Percentiles rank a stretch among this genome's conserved stretches.
Evolutionary conservation across 2,113 vertebrate species (phyloP).

Genomic region (Aphyosemion australe): DNA sequence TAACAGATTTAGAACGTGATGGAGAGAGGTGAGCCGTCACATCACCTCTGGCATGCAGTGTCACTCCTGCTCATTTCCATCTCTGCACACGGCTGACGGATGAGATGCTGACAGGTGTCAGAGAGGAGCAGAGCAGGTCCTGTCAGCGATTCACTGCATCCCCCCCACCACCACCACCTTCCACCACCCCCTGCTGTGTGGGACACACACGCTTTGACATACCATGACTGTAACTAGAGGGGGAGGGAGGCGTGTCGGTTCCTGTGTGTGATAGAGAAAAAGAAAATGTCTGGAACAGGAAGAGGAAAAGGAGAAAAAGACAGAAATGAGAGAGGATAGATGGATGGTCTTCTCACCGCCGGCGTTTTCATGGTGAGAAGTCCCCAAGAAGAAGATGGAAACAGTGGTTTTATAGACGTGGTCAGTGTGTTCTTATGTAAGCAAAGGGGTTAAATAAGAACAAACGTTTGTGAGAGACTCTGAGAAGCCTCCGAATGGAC

Average conservation of each 20-base stretch:
- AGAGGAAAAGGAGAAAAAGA: constrained; percentile 32
- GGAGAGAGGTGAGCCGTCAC: constrained; percentile 81
- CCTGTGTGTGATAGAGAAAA: constrained; percentile 45
- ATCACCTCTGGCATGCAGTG: constrained; percentile 94
- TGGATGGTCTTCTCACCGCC: background rate
- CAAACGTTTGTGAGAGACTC: too few relatives aligned
- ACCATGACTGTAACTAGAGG: constrained; percentile 71
- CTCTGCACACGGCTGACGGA: constrained; percentile 87
- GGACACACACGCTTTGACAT: constrained; percentile 87
- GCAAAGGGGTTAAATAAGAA: too few relatives aligned
- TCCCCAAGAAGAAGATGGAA: background rate
- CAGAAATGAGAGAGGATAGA: constrained; percentile 26
- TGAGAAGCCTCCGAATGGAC: too few relatives aligned
- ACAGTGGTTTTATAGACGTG: background rate
- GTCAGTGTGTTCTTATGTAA: background rate
- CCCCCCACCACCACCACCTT: constrained; percentile 17
- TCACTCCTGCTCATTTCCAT: constrained; percentile 89
- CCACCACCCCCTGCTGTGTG: constrained; percentile 72
- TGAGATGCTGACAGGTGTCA: constrained; percentile 85
- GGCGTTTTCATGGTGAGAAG: background rate
- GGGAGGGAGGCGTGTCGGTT: constrained; percentile 49
- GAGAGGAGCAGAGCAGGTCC: constrained; percentile 84
- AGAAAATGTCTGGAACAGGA: constrained; percentile 37
- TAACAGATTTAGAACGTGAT: constrained; percentile 50
- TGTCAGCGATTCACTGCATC: constrained; percentile 84